Evolutionary conservation across 1,140 invertebrate species (phyloP).

Genomic region (Drosophila saltans): DNA sequence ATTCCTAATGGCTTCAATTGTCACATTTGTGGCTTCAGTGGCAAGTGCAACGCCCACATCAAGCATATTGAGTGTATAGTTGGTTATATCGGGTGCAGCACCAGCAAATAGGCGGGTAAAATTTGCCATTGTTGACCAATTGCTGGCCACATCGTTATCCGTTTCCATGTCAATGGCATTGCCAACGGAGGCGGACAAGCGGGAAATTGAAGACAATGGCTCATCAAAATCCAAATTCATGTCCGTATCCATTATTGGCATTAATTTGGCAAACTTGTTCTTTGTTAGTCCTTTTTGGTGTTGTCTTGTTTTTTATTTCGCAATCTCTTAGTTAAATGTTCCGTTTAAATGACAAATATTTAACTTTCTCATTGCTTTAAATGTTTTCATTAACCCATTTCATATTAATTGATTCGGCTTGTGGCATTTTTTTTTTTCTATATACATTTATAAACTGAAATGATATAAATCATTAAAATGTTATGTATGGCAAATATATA

Average conservation of each 20-base stretch:
- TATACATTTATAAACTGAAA: too few relatives aligned
- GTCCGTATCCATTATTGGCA: conserved; percentile 28
- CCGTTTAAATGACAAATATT: not conserved
- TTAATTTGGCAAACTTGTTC: not conserved
- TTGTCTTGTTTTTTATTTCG: too few relatives aligned
- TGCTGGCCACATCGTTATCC: conserved; percentile 35
- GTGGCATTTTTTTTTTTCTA: not conserved
- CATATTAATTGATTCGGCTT: not conserved
- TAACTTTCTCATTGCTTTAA: conserved; percentile 1
- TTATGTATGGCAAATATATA: too few relatives aligned
- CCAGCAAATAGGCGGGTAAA: conserved; percentile 56
- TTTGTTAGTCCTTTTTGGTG: too few relatives aligned
- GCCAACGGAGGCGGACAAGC: conserved; percentile 22
- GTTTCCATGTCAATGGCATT: conserved; percentile 24
- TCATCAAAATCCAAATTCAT: conserved; percentile 32
- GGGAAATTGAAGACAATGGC: conserved; percentile 6
- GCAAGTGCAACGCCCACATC: conserved; percentile 47
- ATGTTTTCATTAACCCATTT: not conserved
- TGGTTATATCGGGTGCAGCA: conserved; percentile 52
- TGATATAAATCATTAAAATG: too few relatives aligned
- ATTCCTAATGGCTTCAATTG: not conserved
- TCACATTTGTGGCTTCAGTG: conserved; percentile 33
- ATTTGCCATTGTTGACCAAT: conserved; percentile 53
- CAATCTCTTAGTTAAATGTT: too few relatives aligned
- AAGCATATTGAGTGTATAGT: conserved; percentile 66